Conservation (phyloP, 2,797 vertebrate genomes). For the Gymnocypris eckloni region DNA sequence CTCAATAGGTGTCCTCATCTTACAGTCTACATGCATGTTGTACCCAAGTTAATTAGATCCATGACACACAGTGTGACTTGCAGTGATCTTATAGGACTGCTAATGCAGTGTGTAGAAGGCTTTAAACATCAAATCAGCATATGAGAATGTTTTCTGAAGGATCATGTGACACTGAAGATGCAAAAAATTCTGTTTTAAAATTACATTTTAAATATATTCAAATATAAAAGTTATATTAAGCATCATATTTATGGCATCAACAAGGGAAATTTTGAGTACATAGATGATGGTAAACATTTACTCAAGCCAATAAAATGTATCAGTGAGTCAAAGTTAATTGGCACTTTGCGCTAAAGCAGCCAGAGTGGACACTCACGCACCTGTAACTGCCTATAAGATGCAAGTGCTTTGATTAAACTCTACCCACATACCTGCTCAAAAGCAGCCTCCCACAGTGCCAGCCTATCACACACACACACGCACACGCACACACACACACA, state of each 20-base stretch:
- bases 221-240: not conserved
- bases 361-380: not conserved
- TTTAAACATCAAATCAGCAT: not conserved
- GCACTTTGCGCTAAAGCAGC: not conserved
- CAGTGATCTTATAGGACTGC: too few relatives aligned
- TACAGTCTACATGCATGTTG: too few relatives aligned
- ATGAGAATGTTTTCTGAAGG: not conserved
- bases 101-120: too few relatives aligned
- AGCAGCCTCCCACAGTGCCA: constrained; percentile 21
- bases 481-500: constrained; percentile 5
- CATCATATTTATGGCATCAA: not conserved
- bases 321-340: not conserved
- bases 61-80: too few relatives aligned
- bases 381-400: not conserved
- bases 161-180: not conserved
- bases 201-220: not conserved
- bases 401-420: not conserved
- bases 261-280: not conserved
- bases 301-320: not conserved
- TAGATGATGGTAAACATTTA: not conserved
- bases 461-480: not conserved
- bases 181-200: not conserved
- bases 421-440: not conserved
- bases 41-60: too few relatives aligned
- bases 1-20: too few relatives aligned